Conservation (phyloP, 92 coral and sea anemone genomes). For the Porites lobata region DNA sequence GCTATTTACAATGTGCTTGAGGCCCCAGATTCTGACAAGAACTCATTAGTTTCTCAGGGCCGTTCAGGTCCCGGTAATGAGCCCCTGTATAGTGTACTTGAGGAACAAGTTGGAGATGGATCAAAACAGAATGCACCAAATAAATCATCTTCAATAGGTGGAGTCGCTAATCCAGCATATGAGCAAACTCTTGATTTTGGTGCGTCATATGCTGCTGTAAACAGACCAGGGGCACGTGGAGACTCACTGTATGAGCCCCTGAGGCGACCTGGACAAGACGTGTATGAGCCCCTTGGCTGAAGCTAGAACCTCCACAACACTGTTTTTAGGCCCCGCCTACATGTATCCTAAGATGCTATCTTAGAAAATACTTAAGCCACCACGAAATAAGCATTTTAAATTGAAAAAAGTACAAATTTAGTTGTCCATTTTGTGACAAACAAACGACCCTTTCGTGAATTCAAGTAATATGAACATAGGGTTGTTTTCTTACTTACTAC, state of each 20-base stretch:
- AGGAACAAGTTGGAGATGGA: slow-evolving; percentile 39
- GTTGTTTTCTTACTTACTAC: no score
- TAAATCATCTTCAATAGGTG: slow-evolving; percentile 5
- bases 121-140: slow-evolving; percentile 1
- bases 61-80: background rate
- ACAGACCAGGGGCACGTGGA: slow-evolving; percentile 10
- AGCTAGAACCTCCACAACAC: background rate
- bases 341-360: no score
- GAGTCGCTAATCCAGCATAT: slow-evolving; percentile 55
- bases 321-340: no score
- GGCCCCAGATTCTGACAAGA: slow-evolving; percentile 23
- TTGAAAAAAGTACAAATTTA: no score
- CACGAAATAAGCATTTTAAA: no score
- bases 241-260: slow-evolving; percentile 55
- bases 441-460: no score
- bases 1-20: slow-evolving; percentile 40
- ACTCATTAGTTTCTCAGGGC: no score
- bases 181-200: slow-evolving; percentile 49
- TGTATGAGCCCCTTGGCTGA: background rate
- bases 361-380: no score
- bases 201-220: slow-evolving; percentile 12
- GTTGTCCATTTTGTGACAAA: no score
- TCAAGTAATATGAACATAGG: no score
- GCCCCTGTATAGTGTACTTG: slow-evolving; percentile 50
- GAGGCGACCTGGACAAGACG: background rate